These are phyloP conservation scores for Achroia grisella DNA, from an alignment of 1,140 invertebrate species.

Conservation along the genomic window DNA sequence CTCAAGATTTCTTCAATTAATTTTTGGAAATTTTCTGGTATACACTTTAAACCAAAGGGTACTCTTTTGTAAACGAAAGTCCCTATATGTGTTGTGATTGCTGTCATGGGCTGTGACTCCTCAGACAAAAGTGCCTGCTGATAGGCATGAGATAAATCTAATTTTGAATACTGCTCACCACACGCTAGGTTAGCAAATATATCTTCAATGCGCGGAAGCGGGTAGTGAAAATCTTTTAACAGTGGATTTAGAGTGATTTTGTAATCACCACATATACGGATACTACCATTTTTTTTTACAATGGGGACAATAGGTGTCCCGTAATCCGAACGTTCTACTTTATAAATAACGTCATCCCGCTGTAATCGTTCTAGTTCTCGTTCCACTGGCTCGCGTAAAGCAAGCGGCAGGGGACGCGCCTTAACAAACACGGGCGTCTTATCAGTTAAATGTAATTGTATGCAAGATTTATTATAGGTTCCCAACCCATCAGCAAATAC, in stretches of 20 bases:
- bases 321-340: constrained; percentile 23
- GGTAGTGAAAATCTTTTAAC: constrained; percentile 27
- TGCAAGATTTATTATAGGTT: background rate
- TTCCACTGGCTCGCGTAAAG: constrained; percentile 44
- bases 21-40: constrained; percentile 42
- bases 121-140: constrained; percentile 22
- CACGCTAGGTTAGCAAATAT: constrained; percentile 27
- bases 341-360: constrained; percentile 24
- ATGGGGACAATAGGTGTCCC: constrained; percentile 29
- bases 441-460: background rate
- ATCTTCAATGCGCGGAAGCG: no score
- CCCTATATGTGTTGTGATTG: no score
- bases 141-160: constrained; percentile 27
- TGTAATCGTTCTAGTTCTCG: constrained; percentile 46
- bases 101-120: constrained; percentile 24
- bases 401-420: constrained; percentile 36
- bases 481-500: constrained; percentile 2
- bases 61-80: constrained; percentile 28
- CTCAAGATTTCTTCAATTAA: no score
- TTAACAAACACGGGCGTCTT: constrained; percentile 18
- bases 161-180: constrained; percentile 27
- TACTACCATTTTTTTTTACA: no score
- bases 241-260: constrained; percentile 27
- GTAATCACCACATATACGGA: no score
- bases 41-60: constrained; percentile 31